A percentile compares a stretch with the other conserved stretches of the same genome.
These are phyloP conservation scores for Cisticola juncidis DNA, from an alignment of 2,113 vertebrate species.

Conservation along the genomic window DNA sequence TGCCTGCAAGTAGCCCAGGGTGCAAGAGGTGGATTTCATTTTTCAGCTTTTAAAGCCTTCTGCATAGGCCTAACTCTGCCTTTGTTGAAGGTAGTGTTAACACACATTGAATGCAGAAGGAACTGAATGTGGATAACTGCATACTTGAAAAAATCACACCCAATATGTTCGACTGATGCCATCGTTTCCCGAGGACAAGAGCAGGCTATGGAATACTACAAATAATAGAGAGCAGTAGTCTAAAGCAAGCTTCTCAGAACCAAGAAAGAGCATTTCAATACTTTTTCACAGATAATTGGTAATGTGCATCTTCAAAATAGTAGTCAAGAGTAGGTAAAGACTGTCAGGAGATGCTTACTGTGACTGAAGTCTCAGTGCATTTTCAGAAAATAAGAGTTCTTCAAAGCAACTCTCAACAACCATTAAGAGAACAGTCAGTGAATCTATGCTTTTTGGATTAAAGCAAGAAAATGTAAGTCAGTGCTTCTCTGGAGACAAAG, in stretches of 20 bases:
- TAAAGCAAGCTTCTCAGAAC: neutral
- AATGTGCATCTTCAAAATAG: neutral
- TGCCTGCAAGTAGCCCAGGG: conserved; percentile 26
- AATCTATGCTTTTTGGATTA: neutral
- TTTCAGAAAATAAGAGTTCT: conserved; percentile 22
- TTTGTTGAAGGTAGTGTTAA: conserved; percentile 48
- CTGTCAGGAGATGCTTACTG: neutral
- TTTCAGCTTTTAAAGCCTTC: conserved; percentile 2
- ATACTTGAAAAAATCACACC: conserved; percentile 47
- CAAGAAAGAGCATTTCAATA: neutral
- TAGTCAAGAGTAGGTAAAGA: neutral
- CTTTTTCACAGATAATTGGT: neutral
- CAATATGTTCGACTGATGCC: conserved; percentile 44
- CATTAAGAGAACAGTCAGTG: neutral
- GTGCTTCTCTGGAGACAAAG: neutral
- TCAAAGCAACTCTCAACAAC: neutral
- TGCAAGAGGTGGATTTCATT: conserved; percentile 9
- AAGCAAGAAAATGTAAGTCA: conserved; percentile 5
- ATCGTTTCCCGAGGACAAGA: conserved; percentile 18
- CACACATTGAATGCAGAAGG: neutral
- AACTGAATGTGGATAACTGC: conserved; percentile 35
- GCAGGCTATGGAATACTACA: conserved; percentile 18
- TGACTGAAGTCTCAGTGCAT: neutral
- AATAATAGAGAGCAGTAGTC: neutral
- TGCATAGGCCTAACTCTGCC: conserved; percentile 22